Base-by-base conservation (phyloP, 2,113 vertebrate genomes). In the Porphyrio hochstetteri region DNA sequence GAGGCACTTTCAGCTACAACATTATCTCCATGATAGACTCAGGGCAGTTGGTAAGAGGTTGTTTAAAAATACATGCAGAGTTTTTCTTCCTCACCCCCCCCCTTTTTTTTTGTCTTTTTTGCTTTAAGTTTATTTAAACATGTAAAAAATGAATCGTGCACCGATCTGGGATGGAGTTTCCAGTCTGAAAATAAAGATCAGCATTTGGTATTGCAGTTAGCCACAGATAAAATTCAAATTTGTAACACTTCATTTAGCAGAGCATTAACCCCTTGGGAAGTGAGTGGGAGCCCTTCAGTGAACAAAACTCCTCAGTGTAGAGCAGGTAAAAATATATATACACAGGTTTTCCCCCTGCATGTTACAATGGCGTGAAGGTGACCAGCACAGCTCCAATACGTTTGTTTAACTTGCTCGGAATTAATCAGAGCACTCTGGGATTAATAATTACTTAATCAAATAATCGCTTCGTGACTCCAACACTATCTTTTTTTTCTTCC, bases 361-460 rank as follows among this genome's bases (percentile, higher is more conserved):
- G 69, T 89, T 95, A 88, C 72, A 97, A 94, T 91, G 78, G 96
- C 3, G 77, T 93, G 95, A 96, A 97, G 88, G 91, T 92, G 91
- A 95, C 79, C 94, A 96, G 92, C 96, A 82, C 78, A 52, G 85
- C 92, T 93, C 92, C 95, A 56, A 70, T 77, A 91, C 96, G 81
- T 93, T 97, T 97, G 96, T 98, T 98, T 97, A 96, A 91, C 97
- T 98, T 90, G 97, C 98, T 98, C 94, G 40, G 97, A 97, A 98
- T 97, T 98, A 98, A 98, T 97, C 97, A 94, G 95, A 91, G 96
- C 96, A 96, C 94, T 94, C 95, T 97, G 98, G 98, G 98, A 97
- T 98, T 97, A 98, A 98, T 98, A 98, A 98, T 98, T 98, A 98
- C 96, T 98, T 98, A 98, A 98, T 98, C 98, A 98, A 98, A 98